Conservation (phyloP, 1,140 invertebrate genomes). For the Artemia franciscana region DNA sequence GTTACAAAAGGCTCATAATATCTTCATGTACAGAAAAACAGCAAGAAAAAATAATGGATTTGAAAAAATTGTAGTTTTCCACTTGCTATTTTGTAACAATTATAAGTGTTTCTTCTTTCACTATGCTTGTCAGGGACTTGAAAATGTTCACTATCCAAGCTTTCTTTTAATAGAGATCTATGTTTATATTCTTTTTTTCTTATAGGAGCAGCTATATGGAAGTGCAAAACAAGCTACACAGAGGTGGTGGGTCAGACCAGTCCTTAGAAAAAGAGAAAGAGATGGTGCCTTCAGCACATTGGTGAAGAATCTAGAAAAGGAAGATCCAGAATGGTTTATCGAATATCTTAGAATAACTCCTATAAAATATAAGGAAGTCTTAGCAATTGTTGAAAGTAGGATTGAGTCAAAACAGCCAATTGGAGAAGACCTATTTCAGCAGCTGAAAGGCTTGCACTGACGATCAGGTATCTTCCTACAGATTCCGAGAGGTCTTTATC, state of each 20-base stretch:
- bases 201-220: not conserved
- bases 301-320: not conserved
- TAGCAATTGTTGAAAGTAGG: not conserved
- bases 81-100: too few species aligned
- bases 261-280: not conserved
- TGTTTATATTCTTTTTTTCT: not conserved
- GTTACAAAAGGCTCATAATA: too few species aligned
- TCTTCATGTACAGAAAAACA: too few species aligned
- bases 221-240: too few species aligned
- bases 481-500: not conserved
- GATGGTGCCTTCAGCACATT: not conserved
- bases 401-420: not conserved
- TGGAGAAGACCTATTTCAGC: not conserved
- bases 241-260: not conserved
- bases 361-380: not conserved
- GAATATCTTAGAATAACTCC: not conserved
- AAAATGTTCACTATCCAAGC: too few species aligned
- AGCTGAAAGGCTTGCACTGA: not conserved
- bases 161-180: too few species aligned
- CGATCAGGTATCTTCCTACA: not conserved
- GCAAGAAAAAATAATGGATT: too few species aligned
- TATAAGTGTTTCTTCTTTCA: too few species aligned
- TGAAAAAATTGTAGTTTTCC: too few species aligned
- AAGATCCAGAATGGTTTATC: not conserved
- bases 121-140: too few species aligned